Conservation (phyloP, 2,888 invertebrate species). For the Rapana venosa region DNA sequence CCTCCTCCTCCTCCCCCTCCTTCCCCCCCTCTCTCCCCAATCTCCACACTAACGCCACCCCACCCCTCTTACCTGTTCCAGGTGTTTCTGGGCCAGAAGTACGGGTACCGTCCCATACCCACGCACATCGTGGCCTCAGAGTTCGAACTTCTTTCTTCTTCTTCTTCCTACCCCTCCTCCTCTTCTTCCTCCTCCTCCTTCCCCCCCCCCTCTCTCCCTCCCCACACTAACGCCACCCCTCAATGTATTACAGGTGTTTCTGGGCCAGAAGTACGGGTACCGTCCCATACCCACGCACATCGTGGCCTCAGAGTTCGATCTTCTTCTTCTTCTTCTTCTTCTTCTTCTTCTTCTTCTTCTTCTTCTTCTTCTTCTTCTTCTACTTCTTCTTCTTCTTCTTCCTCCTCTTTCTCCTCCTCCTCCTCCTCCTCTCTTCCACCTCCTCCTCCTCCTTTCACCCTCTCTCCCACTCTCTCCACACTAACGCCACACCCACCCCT, state of each 20-base stretch:
- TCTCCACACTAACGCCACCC: neutral
- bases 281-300: slow-evolving; percentile 98
- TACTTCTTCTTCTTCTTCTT: neutral
- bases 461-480: slow-evolving; percentile 10
- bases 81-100: slow-evolving; percentile 97
- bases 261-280: slow-evolving; percentile 99
- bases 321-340: no score
- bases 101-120: slow-evolving; percentile 98
- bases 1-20: neutral
- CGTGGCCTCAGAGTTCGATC: slow-evolving; percentile 89
- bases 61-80: slow-evolving; percentile 68
- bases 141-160: slow-evolving; percentile 85
- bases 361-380: neutral
- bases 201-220: neutral
- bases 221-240: neutral
- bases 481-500: neutral
- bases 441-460: no score
- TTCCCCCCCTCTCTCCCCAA: slow-evolving; percentile 18
- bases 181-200: neutral
- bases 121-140: slow-evolving; percentile 93
- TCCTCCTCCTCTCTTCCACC: neutral
- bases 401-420: neutral
- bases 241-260: slow-evolving; percentile 84
- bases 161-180: neutral
- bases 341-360: neutral